Conservation (phyloP, 2,797 vertebrate species). For the Hydrophis major region DNA sequence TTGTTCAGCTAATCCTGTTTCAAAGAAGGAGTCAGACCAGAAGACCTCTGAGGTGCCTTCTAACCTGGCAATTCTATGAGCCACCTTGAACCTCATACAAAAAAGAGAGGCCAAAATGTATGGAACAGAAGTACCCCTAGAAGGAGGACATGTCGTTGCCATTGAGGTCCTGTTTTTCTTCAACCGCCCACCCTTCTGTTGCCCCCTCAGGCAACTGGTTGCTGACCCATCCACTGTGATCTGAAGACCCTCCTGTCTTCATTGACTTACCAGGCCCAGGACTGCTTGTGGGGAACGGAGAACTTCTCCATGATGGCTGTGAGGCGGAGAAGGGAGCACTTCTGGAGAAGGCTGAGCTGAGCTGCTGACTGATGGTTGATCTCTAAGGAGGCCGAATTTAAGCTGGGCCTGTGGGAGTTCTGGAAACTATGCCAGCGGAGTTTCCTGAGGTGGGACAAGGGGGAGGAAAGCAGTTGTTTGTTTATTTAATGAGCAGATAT, state of each 20-base stretch:
- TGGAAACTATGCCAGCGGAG: constrained; percentile 88
- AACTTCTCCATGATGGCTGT: constrained; percentile 85
- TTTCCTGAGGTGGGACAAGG: constrained; percentile 67
- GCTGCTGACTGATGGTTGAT: constrained; percentile 83
- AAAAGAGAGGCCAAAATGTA: neutral
- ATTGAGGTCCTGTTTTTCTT: neutral
- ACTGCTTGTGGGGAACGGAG: constrained; percentile 76
- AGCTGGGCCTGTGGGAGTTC: constrained; percentile 83
- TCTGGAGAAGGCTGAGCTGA: constrained; percentile 84
- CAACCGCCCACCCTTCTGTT: too few species aligned
- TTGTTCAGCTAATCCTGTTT: neutral
- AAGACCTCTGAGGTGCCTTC: neutral
- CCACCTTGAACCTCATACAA: neutral
- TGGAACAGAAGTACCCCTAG: neutral
- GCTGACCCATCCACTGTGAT: neutral
- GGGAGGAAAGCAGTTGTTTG: neutral
- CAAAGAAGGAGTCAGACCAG: neutral
- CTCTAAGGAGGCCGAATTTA: constrained; percentile 83
- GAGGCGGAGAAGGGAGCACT: constrained; percentile 81
- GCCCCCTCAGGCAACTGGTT: neutral
- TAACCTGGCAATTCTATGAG: neutral
- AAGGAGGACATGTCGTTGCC: neutral
- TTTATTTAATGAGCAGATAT: neutral
- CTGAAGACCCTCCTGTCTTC: neutral
- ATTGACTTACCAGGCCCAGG: constrained; percentile 79